Percentiles rank a stretch among this genome's conserved stretches.
phyloP scores from a whole-genome alignment of 2,888 invertebrate genomes.

The Ormyrus thymus region DNA sequence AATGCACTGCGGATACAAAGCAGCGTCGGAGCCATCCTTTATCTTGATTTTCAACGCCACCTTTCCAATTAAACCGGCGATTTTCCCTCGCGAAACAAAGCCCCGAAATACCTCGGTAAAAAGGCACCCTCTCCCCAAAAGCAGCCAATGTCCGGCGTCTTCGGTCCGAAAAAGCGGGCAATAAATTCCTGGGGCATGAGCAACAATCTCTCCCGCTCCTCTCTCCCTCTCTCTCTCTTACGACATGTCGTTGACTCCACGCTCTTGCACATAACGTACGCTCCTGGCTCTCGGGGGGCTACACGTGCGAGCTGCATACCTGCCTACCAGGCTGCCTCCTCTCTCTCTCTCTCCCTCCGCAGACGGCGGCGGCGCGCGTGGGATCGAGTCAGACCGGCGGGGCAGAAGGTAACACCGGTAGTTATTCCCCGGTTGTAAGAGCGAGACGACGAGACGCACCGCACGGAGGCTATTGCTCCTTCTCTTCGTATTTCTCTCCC shows the following conservation, averaged over 20 bases:
- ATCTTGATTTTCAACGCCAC: too few species aligned
- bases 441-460: slow-evolving; percentile 45
- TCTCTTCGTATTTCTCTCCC: slow-evolving; percentile 15
- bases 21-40: too few species aligned
- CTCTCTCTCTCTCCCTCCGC: background rate
- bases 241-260: slow-evolving; percentile 51
- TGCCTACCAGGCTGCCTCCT: slow-evolving; percentile 22
- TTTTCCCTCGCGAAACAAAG: too few species aligned
- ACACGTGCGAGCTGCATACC: slow-evolving; percentile 43
- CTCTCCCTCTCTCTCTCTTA: slow-evolving; percentile 1
- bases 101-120: too few species aligned
- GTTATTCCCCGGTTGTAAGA: slow-evolving; percentile 52
- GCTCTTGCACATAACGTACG: slow-evolving; percentile 37
- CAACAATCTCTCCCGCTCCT: slow-evolving; percentile 30
- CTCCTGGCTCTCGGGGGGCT: slow-evolving; percentile 31
- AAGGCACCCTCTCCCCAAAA: too few species aligned
- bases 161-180: too few species aligned
- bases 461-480: slow-evolving; percentile 53
- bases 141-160: too few species aligned
- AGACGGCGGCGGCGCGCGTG: slow-evolving; percentile 33
- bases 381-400: slow-evolving; percentile 33
- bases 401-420: slow-evolving; percentile 54
- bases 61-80: too few species aligned
- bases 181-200: slow-evolving; percentile 38
- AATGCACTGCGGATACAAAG: too few species aligned